Conservation (phyloP, 2,797 vertebrate species). For the Galaxias olidus region DNA sequence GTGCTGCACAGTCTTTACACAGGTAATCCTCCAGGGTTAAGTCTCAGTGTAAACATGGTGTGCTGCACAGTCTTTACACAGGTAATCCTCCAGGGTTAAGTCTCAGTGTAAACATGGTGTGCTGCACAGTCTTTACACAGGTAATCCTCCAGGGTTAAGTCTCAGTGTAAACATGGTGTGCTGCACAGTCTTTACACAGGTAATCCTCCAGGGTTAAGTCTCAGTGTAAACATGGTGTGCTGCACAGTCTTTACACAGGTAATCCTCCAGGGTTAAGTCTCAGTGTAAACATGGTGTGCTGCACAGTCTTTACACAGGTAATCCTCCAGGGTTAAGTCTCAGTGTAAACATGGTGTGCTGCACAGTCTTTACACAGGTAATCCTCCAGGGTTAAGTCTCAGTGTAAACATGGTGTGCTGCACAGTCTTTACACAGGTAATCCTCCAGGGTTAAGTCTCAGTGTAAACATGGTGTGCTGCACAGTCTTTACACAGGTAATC, state of each 20-base stretch:
- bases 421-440: slow-evolving; percentile 58
- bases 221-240: slow-evolving; percentile 58
- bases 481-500: slow-evolving; percentile 70
- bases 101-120: slow-evolving; percentile 62
- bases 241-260: slow-evolving; percentile 41
- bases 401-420: slow-evolving; percentile 54
- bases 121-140: slow-evolving; percentile 24
- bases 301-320: slow-evolving; percentile 47
- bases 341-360: slow-evolving; percentile 55
- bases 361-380: slow-evolving; percentile 53
- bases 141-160: slow-evolving; percentile 70
- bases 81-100: slow-evolving; percentile 70
- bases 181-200: slow-evolving; percentile 30
- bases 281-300: slow-evolving; percentile 56
- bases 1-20: slow-evolving; percentile 18
- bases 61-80: slow-evolving; percentile 16
- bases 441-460: slow-evolving; percentile 55
- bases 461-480: no score
- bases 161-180: slow-evolving; percentile 60
- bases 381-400: slow-evolving; percentile 62
- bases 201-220: slow-evolving; percentile 70
- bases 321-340: slow-evolving; percentile 66
- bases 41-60: slow-evolving; percentile 63
- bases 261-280: slow-evolving; percentile 68
- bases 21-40: slow-evolving; percentile 69